Percentiles rank a stretch among this genome's conserved stretches.
Evolutionary conservation across 1,140 invertebrate genomes (phyloP).

Genomic region (Aphis gossypii): DNA sequence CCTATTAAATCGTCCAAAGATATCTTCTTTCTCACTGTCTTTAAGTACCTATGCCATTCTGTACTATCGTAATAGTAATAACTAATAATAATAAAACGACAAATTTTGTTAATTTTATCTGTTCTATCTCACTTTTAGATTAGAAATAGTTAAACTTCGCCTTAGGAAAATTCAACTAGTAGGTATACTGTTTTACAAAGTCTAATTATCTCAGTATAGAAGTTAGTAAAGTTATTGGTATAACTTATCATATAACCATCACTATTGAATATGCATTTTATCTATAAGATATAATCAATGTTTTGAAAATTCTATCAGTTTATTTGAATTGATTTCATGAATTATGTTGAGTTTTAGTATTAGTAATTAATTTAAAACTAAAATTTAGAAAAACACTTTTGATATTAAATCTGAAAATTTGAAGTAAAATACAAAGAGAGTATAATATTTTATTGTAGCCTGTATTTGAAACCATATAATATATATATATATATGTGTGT

Average conservation of each 20-base stretch:
- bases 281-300: background rate
- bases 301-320: background rate
- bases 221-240: background rate
- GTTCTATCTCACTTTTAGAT: background rate
- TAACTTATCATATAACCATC: background rate
- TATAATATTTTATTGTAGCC: background rate
- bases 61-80: background rate
- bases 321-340: background rate
- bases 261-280: background rate
- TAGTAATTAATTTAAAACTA: too few species aligned
- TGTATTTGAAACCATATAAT: too few species aligned
- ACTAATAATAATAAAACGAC: background rate
- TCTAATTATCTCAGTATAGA: background rate
- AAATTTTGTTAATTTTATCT: background rate
- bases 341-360: too few species aligned
- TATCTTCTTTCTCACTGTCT: background rate
- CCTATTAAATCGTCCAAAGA: background rate
- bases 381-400: too few species aligned
- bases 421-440: background rate
- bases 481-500: too few species aligned
- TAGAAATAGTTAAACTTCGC: background rate
- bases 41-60: background rate
- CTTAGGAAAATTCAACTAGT: background rate
- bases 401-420: background rate
- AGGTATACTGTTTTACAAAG: background rate